These are phyloP conservation scores for Crossocerus cetratus DNA, from an alignment of 2,888 invertebrate genomes.

Conservation along the genomic window DNA sequence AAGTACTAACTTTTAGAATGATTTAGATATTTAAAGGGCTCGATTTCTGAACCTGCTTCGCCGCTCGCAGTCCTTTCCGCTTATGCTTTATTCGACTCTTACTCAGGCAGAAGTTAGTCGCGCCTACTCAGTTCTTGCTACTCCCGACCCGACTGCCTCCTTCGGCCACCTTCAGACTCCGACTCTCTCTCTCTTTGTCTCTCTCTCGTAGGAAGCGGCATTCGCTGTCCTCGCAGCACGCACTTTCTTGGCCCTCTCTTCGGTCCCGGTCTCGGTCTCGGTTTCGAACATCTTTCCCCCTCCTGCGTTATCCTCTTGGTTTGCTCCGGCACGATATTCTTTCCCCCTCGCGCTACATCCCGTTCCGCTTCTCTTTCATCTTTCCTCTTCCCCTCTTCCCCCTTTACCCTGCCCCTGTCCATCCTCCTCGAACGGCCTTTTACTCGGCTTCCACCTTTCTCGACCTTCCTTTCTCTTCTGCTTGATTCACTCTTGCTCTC, in stretches of 20 bases:
- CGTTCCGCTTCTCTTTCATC: conserved; percentile 15
- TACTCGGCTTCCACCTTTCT: background rate
- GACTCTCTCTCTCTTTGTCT: conserved; percentile 9
- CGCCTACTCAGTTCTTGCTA: conserved; percentile 56
- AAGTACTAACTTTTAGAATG: too few relatives aligned
- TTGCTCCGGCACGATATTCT: conserved; percentile 7
- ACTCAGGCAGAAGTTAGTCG: conserved; percentile 49
- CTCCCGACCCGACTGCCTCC: conserved; percentile 39
- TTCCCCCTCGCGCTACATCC: conserved; percentile 4
- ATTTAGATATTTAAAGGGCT: conserved; percentile 47
- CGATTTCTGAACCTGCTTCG: conserved; percentile 54
- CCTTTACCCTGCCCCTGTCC: conserved; percentile 13
- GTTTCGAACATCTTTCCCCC: conserved; percentile 19
- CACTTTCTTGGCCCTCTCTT: conserved; percentile 17
- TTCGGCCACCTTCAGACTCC: conserved; percentile 24
- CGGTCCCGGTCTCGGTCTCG: conserved; percentile 13
- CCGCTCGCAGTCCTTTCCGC: conserved; percentile 9
- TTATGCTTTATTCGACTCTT: conserved; percentile 26
- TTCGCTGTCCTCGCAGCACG: background rate
- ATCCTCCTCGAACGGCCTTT: conserved; percentile 20
- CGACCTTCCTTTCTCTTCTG: conserved; percentile 2
- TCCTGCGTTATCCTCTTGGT: conserved; percentile 17
- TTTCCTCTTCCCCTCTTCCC: conserved; percentile 16
- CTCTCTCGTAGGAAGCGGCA: too few relatives aligned
- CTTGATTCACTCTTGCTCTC: conserved; percentile 1